A percentile compares a stretch with the other conserved stretches of the same genome.
Evolutionary conservation across 1,140 invertebrate genomes (phyloP).

Genomic region (Pissodes strobi): DNA sequence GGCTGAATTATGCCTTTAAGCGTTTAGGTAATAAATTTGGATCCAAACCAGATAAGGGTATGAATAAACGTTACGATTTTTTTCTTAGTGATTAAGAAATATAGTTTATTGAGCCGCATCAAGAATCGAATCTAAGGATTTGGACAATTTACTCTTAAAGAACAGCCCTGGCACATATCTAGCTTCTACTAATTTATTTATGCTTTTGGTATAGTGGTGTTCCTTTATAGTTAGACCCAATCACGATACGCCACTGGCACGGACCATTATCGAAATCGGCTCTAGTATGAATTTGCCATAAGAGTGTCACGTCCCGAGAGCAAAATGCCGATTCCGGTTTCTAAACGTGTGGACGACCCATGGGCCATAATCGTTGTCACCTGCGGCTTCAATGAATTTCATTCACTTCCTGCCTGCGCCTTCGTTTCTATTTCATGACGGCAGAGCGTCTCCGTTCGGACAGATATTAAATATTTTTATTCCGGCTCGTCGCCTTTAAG

Average conservation of each 20-base stretch:
- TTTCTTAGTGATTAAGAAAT: too few species aligned
- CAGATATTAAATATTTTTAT: slow-evolving; percentile 8
- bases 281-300: not conserved
- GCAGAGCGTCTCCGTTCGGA: not conserved
- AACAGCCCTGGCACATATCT: too few species aligned
- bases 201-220: too few species aligned
- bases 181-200: too few species aligned
- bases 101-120: too few species aligned
- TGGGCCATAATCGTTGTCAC: slow-evolving; percentile 5
- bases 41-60: too few species aligned
- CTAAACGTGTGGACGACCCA: slow-evolving; percentile 6
- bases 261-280: not conserved
- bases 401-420: not conserved
- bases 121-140: too few species aligned
- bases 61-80: too few species aligned
- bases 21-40: too few species aligned
- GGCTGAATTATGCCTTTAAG: too few species aligned
- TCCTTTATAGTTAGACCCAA: too few species aligned
- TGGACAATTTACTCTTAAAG: too few species aligned
- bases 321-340: slow-evolving; percentile 1
- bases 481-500: not conserved
- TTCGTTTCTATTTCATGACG: not conserved
- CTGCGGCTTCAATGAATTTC: slow-evolving; percentile 7
- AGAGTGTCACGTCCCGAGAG: not conserved
- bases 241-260: not conserved